Base-by-base conservation (phyloP, 1,140 invertebrate genomes). In the Apolygus lucorum region DNA sequence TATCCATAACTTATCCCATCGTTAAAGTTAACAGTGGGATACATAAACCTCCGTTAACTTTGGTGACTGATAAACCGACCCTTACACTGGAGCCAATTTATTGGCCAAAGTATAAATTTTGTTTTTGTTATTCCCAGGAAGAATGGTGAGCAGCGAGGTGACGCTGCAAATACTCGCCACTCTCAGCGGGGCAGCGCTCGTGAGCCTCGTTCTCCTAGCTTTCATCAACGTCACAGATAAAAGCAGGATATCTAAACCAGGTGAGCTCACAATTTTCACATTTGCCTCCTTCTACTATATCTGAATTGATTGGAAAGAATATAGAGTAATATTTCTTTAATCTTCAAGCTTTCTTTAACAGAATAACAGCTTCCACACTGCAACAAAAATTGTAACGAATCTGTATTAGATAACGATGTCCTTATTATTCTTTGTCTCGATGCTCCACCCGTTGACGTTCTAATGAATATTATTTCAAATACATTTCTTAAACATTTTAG, bases 141-240 rank as follows among this genome's bases (percentile, higher is more conserved):
- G 64, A 27, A 66, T 66, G 64, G 64, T 66, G n/a, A 34, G 64
- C 29, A 66, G 27, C 29, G 64, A 66, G 64, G 64, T 66, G 28
- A 66, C 64, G 29, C 29, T 66, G 29, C 64, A 66, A 42, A 66
- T 66, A 1, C n/a, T 66, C 26, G 64, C 64, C 17, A 66, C 64
- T 13, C 26, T 66, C 14, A 66, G 64, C 28, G 64, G 64, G 2
- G 64, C 64, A 14, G 64, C 64, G 1, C 64, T 66, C 29, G 28
- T 66, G 11, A 66, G 64, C 28, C 27, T 66, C n/a, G 27, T 66
- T 8, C 28, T 66, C 1, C n/a, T 66, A n/a, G 64, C 64, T 8
- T 66, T 66, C 64, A 34, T 66, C 64, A 66, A 34, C 64, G 27
- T 24, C 29, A 11, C 28, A 25, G 64, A 28, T n/a, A 66, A 66